Conservation (phyloP, 2,113 vertebrate genomes). For the rabbit (Oryctolagus cuniculus) region mOryCun1.1 NC_091435.1:147456001-147456500, state of each 20-base stretch:
- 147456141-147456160: background rate
- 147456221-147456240: background rate
- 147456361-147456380: constrained; percentile 8
- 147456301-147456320: background rate
- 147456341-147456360: background rate
- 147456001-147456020: background rate
- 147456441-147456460: background rate
- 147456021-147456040: background rate
- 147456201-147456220: background rate
- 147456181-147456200: background rate
- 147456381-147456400: background rate
- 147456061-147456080: background rate
- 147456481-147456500: background rate
- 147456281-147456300: background rate
- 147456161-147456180: background rate
- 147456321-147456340: background rate
- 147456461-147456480: background rate
- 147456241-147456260: background rate
- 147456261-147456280: rapidly evolving
- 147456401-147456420: background rate
- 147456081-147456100: background rate
- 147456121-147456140: background rate
- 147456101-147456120: background rate
- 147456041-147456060: background rate
- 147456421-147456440: background rate